Percentiles rank a stretch among this genome's conserved stretches.
Evolutionary conservation across 1,140 invertebrate species (phyloP).

Genomic region (Phthorimaea operculella): DNA sequence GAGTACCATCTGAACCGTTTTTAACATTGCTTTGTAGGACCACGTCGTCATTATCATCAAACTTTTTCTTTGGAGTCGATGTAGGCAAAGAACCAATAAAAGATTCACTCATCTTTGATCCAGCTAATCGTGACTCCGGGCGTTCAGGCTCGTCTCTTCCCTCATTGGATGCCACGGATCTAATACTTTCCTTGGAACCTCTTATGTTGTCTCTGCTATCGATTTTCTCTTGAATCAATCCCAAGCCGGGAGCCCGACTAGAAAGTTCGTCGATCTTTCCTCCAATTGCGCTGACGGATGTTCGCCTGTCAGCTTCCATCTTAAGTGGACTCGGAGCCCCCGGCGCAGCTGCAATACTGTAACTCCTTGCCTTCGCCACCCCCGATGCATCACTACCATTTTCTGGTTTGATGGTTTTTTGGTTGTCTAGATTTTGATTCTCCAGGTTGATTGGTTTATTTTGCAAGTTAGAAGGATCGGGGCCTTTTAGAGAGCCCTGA

Average conservation of each 20-base stretch:
- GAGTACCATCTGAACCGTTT: slow-evolving; percentile 19
- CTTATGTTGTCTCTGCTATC: slow-evolving; percentile 49
- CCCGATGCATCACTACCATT: slow-evolving; percentile 42
- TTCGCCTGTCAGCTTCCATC: slow-evolving; percentile 58
- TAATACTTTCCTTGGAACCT: slow-evolving; percentile 53
- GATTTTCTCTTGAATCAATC: slow-evolving; percentile 60
- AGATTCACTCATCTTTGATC: slow-evolving; percentile 64
- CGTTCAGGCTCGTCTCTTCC: slow-evolving; percentile 44
- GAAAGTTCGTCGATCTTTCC: slow-evolving; percentile 49
- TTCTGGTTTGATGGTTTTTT: slow-evolving; percentile 39
- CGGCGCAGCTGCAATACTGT: slow-evolving; percentile 62
- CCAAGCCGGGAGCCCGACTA: slow-evolving; percentile 48
- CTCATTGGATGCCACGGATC: slow-evolving; percentile 47
- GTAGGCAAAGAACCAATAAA: slow-evolving; percentile 56
- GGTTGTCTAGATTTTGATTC: slow-evolving; percentile 43
- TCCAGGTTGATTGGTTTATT: slow-evolving; percentile 62
- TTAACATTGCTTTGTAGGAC: slow-evolving; percentile 50
- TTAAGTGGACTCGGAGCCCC: slow-evolving; percentile 55
- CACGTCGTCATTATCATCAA: slow-evolving; percentile 60
- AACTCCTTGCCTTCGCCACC: slow-evolving; percentile 59
- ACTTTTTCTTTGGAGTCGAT: slow-evolving; percentile 41
- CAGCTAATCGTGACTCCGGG: slow-evolving; percentile 57
- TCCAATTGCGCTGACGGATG: slow-evolving; percentile 55
- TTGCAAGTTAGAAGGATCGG: slow-evolving; percentile 33
- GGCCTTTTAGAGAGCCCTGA: slow-evolving; percentile 46